phyloP scores from a whole-genome alignment of 2,113 vertebrate species.

The Gila orcuttii region DNA sequence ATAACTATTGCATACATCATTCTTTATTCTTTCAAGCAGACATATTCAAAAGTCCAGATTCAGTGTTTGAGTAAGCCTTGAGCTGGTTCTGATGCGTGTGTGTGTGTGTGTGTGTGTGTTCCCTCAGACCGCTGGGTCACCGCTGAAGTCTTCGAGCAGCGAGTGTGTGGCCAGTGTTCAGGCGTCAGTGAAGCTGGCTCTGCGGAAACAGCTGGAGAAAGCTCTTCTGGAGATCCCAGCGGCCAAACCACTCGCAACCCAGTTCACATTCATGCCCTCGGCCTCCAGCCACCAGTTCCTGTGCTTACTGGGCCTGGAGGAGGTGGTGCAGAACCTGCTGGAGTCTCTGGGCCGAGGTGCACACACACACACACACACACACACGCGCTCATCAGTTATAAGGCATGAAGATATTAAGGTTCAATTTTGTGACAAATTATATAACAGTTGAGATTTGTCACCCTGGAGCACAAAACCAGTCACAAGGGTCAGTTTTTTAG shows the following conservation, averaged over 20 bases:
- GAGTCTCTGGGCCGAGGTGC: constrained; percentile 62
- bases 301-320: constrained; percentile 94
- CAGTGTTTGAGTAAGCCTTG: accelerated
- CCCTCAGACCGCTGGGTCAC: constrained; percentile 72
- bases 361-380: no score
- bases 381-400: no score
- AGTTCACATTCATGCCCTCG: constrained; percentile 90
- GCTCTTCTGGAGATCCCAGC: constrained; percentile 94
- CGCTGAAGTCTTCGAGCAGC: constrained; percentile 58
- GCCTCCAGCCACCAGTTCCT: constrained; percentile 98
- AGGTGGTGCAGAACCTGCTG: constrained; percentile 93
- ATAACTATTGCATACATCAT: no score
- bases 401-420: no score
- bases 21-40: no score
- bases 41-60: no score
- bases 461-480: no score
- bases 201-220: constrained; percentile 95
- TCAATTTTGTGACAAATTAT: not conserved
- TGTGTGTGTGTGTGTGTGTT: no score
- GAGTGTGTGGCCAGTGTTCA: constrained; percentile 92
- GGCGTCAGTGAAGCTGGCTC: constrained; percentile 51
- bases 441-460: no score
- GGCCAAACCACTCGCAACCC: constrained; percentile 84
- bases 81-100: no score
- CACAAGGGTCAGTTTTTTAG: no score